A percentile compares a stretch with the other conserved stretches of the same genome.
These are phyloP conservation scores for Cheilosia pagana DNA, from an alignment of 2,888 invertebrate genomes.

Conservation along the genomic window DNA sequence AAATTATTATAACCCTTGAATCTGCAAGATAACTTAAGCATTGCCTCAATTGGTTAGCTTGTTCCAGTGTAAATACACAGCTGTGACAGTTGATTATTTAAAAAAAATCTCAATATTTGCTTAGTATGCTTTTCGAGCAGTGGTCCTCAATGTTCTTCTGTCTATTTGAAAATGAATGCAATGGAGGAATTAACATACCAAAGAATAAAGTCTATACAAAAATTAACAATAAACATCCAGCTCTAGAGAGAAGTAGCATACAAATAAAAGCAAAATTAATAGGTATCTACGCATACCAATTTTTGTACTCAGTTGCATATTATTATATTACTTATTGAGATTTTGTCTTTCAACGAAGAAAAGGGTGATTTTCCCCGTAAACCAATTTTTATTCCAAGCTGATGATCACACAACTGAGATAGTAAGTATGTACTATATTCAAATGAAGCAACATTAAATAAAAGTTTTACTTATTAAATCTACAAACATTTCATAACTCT, in stretches of 20 bases:
- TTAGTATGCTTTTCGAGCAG: no score
- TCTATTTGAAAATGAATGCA: not conserved
- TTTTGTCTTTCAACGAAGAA: not conserved
- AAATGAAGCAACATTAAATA: constrained; percentile 18
- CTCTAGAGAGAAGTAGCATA: constrained; percentile 1
- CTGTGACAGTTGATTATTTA: no score
- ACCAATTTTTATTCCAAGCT: not conserved
- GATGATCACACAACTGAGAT: constrained; percentile 7
- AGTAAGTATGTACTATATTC: not conserved
- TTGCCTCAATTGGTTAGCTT: no score
- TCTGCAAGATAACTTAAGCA: no score
- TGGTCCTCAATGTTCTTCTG: no score
- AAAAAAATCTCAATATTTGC: no score
- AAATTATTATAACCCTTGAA: no score
- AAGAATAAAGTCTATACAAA: not conserved
- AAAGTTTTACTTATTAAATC: constrained; percentile 2
- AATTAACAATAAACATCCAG: constrained; percentile 17
- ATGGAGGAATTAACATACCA: constrained; percentile 4
- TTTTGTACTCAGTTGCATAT: not conserved
- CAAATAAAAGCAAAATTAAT: constrained; percentile 14
- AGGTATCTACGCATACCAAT: not conserved
- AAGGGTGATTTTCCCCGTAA: no score
- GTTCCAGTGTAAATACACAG: no score
- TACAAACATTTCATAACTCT: not conserved
- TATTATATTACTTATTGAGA: not conserved